Conservation (phyloP, 2,888 invertebrate species). For the Harpagoxenus sublaevis region DNA sequence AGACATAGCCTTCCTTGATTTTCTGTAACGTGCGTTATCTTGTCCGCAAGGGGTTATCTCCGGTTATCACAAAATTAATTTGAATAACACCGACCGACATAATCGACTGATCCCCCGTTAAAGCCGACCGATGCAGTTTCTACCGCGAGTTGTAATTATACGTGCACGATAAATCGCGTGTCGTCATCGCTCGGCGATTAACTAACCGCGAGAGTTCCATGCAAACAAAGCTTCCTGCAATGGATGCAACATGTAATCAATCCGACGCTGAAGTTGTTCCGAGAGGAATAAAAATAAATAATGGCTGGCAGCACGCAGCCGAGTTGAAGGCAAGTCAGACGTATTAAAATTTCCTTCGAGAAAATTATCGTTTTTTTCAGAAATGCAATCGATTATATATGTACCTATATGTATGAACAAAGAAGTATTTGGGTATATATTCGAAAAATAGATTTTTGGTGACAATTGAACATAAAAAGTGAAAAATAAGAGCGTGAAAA, state of each 20-base stretch:
- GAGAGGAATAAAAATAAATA: conserved; percentile 42
- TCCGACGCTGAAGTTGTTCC: conserved; percentile 41
- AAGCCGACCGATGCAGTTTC: conserved; percentile 46
- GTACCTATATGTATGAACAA: neutral
- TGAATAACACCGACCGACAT: conserved; percentile 72
- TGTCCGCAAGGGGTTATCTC: conserved; percentile 61
- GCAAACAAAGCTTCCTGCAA: conserved; percentile 50
- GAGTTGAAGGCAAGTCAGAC: neutral
- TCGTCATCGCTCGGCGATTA: conserved; percentile 42
- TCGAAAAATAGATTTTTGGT: neutral
- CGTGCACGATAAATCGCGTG: conserved; percentile 54
- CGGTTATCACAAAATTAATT: conserved; percentile 76
- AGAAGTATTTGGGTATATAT: neutral
- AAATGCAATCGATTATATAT: neutral
- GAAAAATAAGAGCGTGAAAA: neutral
- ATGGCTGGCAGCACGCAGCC: conserved; percentile 23
- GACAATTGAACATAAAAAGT: neutral
- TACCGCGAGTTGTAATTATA: conserved; percentile 58
- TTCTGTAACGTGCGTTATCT: conserved; percentile 32
- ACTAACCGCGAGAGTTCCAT: conserved; percentile 36
- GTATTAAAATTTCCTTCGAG: neutral
- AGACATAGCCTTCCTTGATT: conserved; percentile 33
- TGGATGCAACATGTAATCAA: conserved; percentile 37
- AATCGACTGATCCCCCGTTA: conserved; percentile 66
- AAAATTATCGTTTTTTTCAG: neutral